A percentile compares a stretch with the other conserved stretches of the same genome.
Conservation (phyloP, 1,140 invertebrate species). For the Parapsyche elsis region DNA sequence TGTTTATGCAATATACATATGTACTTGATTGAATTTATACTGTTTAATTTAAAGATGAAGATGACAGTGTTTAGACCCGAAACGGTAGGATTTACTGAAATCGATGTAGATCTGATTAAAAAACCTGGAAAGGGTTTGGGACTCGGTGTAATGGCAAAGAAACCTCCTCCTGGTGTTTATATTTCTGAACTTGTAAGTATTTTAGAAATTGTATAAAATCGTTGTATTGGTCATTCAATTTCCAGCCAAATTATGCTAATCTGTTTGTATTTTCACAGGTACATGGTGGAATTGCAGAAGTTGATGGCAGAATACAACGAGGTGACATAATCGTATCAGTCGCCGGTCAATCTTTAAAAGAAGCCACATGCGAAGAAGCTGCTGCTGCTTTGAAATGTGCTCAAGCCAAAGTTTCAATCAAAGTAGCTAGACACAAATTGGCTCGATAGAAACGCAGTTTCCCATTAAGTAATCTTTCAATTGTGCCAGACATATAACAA, state of each 20-base stretch:
- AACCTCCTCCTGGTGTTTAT: constrained; percentile 89
- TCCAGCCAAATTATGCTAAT: neutral
- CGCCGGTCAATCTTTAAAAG: constrained; percentile 88
- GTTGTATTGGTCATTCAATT: neutral
- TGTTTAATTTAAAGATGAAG: constrained; percentile 75
- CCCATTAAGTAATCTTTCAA: neutral
- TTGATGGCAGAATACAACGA: constrained; percentile 90
- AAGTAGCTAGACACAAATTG: constrained; percentile 84
- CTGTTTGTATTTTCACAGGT: constrained; percentile 69
- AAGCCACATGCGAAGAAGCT: constrained; percentile 85
- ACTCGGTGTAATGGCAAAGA: constrained; percentile 88
- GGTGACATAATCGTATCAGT: constrained; percentile 93
- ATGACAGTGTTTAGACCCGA: constrained; percentile 93
- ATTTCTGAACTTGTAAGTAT: constrained; percentile 91
- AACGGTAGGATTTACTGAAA: constrained; percentile 81
- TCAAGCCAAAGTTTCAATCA: constrained; percentile 80
- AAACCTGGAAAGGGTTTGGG: constrained; percentile 94
- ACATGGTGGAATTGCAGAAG: constrained; percentile 89
- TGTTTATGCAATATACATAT: too few relatives aligned
- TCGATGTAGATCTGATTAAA: constrained; percentile 91
- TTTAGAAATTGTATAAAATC: neutral
- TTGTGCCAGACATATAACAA: constrained; percentile 28
- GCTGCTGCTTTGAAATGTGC: constrained; percentile 89
- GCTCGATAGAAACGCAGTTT: constrained; percentile 47
- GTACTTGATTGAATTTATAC: neutral